These are phyloP conservation scores for Steinernema carpocapsae DNA, from an alignment of 2,888 invertebrate species.

Conservation along the genomic window DNA sequence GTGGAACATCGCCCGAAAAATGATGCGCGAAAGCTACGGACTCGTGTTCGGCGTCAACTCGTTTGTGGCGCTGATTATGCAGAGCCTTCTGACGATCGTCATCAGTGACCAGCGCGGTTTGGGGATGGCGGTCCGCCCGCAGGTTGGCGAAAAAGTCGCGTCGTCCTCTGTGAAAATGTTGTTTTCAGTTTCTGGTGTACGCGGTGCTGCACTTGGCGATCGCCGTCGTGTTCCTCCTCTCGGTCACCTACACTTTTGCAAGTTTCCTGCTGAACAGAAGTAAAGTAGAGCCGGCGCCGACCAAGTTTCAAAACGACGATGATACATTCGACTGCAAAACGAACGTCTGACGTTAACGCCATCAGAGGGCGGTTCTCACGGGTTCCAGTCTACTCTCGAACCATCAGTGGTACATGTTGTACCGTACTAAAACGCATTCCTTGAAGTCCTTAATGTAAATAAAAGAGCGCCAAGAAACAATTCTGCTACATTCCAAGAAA, in stretches of 20 bases:
- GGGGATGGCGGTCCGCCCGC: slow-evolving; percentile 45
- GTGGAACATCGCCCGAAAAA: slow-evolving; percentile 56
- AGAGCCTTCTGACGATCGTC: slow-evolving; percentile 44
- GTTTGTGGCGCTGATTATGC: slow-evolving; percentile 49
- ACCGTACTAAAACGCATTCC: not conserved
- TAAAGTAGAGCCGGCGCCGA: slow-evolving; percentile 17
- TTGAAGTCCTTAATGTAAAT: slow-evolving; percentile 1
- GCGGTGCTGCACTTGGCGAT: slow-evolving; percentile 10
- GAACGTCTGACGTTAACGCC: not conserved
- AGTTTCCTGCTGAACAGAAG: slow-evolving; percentile 1
- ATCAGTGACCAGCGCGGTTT: slow-evolving; percentile 46
- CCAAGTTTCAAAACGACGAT: slow-evolving; percentile 30
- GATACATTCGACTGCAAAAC: slow-evolving; percentile 23
- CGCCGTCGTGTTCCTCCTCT: slow-evolving; percentile 6
- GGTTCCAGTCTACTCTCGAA: not conserved
- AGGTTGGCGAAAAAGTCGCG: not conserved
- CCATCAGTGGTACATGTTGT: slow-evolving; percentile 26
- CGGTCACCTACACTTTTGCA: slow-evolving; percentile 14
- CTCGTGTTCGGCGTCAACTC: slow-evolving; percentile 52
- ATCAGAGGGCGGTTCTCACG: not conserved
- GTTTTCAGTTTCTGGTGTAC: slow-evolving; percentile 21
- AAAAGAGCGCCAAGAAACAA: not conserved
- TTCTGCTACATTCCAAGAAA: not conserved
- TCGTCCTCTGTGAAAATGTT: not conserved
- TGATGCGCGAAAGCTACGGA: slow-evolving; percentile 51